These are phyloP conservation scores for Lophius americanus DNA, from an alignment of 2,797 vertebrate species.

Conservation along the genomic window DNA sequence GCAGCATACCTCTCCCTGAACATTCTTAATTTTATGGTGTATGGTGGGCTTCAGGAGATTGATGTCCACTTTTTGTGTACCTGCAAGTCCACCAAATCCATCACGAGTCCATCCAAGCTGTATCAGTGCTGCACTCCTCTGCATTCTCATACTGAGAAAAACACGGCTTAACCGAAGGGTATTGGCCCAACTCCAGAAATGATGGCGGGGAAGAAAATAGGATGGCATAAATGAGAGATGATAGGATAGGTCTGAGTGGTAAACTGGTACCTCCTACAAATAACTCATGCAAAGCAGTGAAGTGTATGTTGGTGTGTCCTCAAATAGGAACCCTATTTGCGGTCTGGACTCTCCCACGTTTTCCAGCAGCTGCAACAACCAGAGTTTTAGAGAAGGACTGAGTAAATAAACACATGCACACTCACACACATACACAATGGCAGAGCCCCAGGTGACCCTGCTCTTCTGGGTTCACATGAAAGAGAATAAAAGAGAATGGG, in stretches of 20 bases:
- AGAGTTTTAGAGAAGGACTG: conserved; percentile 42
- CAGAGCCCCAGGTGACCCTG: conserved; percentile 70
- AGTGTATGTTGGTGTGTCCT: conserved; percentile 22
- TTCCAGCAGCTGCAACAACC: conserved; percentile 50
- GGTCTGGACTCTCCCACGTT: conserved; percentile 42
- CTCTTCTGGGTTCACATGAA: conserved; percentile 70
- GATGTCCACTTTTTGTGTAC: conserved; percentile 38
- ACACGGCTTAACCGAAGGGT: conserved; percentile 70
- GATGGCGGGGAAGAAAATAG: conserved; percentile 65
- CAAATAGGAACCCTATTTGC: conserved; percentile 60
- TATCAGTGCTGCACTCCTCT: conserved; percentile 42
- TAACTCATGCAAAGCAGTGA: conserved; percentile 54
- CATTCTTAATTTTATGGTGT: conserved; percentile 56
- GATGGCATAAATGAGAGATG: conserved; percentile 69
- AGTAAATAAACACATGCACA: conserved; percentile 12
- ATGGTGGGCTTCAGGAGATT: conserved; percentile 46
- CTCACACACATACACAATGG: conserved; percentile 35
- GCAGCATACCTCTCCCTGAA: conserved; percentile 51
- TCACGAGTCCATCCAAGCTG: conserved; percentile 52
- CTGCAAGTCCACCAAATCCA: conserved; percentile 70
- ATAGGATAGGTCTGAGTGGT: conserved; percentile 60
- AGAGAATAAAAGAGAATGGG: conserved; percentile 70
- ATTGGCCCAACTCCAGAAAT: conserved; percentile 68
- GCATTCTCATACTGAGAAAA: conserved; percentile 66
- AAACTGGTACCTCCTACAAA: conserved; percentile 71